Percentiles rank a stretch among this genome's conserved stretches.
Conservation (phyloP, 2,888 invertebrate genomes). For the Argyresthia goedartella region DNA sequence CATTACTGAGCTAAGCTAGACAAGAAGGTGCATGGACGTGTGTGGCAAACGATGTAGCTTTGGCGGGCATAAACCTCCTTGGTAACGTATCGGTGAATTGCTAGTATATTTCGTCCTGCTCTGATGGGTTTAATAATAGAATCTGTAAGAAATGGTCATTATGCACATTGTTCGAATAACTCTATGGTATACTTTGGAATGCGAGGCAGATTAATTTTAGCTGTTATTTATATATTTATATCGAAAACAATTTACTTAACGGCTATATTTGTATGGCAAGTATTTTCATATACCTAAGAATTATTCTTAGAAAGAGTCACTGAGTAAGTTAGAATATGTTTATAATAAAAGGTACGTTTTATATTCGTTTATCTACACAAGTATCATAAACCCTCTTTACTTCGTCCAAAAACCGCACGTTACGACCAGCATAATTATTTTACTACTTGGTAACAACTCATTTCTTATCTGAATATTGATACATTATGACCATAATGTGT, state of each 20-base stretch:
- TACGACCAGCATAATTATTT: no score
- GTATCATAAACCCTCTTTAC: no score
- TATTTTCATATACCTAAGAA: conserved; percentile 19
- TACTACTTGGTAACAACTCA: no score
- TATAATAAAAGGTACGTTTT: neutral
- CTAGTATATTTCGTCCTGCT: neutral
- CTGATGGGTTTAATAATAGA: conserved; percentile 5
- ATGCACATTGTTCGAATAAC: neutral
- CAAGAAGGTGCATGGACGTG: conserved; percentile 30
- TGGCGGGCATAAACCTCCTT: conserved; percentile 58
- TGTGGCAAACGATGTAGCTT: conserved; percentile 61
- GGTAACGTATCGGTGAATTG: neutral
- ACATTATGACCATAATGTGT: no score
- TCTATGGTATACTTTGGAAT: no score
- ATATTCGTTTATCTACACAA: no score
- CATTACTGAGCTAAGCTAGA: neutral
- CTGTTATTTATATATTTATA: neutral
- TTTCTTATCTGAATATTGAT: no score
- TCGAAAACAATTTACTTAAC: neutral
- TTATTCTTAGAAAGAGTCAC: conserved; percentile 24
- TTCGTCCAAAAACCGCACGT: no score
- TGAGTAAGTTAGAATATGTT: conserved; percentile 14
- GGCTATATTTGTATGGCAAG: conserved; percentile 1
- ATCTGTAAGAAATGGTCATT: conserved; percentile 4
- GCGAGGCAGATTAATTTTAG: neutral